These are phyloP conservation scores for Drosophila nasuta DNA, from an alignment of 1,140 invertebrate genomes.

Conservation along the genomic window DNA sequence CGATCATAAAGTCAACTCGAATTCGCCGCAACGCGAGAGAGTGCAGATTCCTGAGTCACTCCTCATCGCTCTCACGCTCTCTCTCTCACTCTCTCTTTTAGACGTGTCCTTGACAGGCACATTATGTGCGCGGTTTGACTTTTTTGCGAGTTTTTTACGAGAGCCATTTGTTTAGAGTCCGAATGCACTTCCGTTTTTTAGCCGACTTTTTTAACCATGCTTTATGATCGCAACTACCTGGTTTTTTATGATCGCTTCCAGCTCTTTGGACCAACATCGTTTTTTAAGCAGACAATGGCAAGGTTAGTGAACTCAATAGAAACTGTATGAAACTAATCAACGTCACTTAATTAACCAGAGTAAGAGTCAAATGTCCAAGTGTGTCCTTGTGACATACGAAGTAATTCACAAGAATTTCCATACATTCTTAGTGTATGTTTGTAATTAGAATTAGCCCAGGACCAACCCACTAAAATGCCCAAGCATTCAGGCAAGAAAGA, in stretches of 20 bases:
- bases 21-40: slow-evolving; percentile 40
- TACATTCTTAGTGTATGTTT: slow-evolving; percentile 52
- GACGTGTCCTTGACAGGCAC: slow-evolving; percentile 47
- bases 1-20: slow-evolving; percentile 34
- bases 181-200: slow-evolving; percentile 54
- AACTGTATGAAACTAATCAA: not conserved
- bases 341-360: not conserved
- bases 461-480: slow-evolving; percentile 56
- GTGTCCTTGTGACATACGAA: not conserved
- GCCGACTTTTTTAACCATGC: slow-evolving; percentile 42
- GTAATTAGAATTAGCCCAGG: slow-evolving; percentile 67
- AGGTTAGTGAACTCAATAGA: slow-evolving; percentile 51
- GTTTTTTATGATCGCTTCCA: not conserved
- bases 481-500: not conserved
- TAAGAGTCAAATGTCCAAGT: not conserved
- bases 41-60: not conserved
- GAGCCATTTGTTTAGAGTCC: slow-evolving; percentile 8
- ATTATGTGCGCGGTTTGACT: slow-evolving; percentile 69
- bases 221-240: slow-evolving; percentile 14
- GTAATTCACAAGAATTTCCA: slow-evolving; percentile 35
- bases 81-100: slow-evolving; percentile 12
- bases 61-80: not conserved
- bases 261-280: slow-evolving; percentile 18
- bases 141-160: slow-evolving; percentile 72
- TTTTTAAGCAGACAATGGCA: slow-evolving; percentile 23